Base-by-base conservation (phyloP, 1,140 invertebrate genomes). In the Prorops nasuta region DNA sequence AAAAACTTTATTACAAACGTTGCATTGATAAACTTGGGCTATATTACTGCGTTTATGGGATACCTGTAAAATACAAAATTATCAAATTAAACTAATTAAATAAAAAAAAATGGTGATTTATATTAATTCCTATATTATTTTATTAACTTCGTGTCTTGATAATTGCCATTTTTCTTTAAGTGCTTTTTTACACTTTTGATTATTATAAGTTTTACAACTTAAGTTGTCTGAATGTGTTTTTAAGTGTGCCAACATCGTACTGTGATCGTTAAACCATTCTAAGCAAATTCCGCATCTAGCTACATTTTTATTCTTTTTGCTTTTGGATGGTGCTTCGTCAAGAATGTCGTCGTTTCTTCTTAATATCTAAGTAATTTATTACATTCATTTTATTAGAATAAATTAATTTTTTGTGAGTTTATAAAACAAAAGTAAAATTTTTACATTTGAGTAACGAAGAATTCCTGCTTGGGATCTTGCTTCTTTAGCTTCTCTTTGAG, bases 131-230 rank as follows among this genome's bases (percentile, higher is more conserved):
- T 21, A 19, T 18, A 31, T 2, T 38, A 18, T 14, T n/a, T n/a
- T 14, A 34, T 19, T 42, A 42, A 71, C 68, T 39, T 71, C 67
- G 34, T 72, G 70, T 48, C 66, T 68, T 1, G 54, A 56, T 18
- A 72, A 22, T 46, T 66, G 68, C 57, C 67, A 70, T 17, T 72
- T 69, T 44, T 72, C 70, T 16, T 66, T 69, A 16, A 72, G 71
- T 7, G 62, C 64, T 43, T 71, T 71, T 41, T 64, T 69, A 51
- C 70, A 72, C 4, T 58, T 35, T 8, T 46, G 49, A 44, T 68
- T 71, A 9, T 18, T 48, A 19, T 62, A 71, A 36, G 22, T 69
- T 32, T 69, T 68, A 18, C 51, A 44, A 1, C 44, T 49, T 16
- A 56, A 55, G 37, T 53, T 61, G 10, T 71, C 63, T 1, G 69